Conservation (phyloP, 2,113 vertebrate genomes). For the Pantherophis guttatus region DNA sequence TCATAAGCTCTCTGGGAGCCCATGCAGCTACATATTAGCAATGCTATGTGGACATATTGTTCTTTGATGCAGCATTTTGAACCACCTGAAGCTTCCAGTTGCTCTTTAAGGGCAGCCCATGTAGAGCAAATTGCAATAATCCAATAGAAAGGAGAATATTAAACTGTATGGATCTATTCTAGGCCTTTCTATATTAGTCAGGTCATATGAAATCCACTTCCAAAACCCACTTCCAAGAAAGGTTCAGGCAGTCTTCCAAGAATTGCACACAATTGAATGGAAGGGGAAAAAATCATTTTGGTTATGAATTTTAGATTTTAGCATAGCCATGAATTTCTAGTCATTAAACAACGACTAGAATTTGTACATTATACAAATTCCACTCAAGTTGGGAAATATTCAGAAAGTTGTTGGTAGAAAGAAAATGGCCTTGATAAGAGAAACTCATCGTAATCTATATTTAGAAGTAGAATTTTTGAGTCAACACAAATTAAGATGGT, state of each 20-base stretch:
- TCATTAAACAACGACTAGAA: background rate
- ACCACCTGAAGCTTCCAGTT: background rate
- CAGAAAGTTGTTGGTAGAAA: constrained; percentile 4
- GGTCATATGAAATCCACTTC: background rate
- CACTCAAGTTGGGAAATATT: background rate
- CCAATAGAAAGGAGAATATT: background rate
- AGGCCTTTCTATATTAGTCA: too few relatives aligned
- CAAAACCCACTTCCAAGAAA: background rate
- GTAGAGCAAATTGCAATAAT: background rate
- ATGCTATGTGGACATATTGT: background rate
- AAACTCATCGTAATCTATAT: constrained; percentile 21
- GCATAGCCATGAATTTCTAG: background rate
- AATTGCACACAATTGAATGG: background rate
- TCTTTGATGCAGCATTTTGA: background rate
- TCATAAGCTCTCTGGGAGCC: background rate
- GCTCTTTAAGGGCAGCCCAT: background rate
- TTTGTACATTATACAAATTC: background rate
- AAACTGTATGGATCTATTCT: background rate
- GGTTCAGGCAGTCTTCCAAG: background rate
- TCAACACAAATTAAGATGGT: constrained; percentile 9
- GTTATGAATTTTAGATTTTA: background rate
- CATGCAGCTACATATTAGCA: background rate
- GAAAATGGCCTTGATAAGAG: constrained; percentile 8
- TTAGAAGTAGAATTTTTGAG: constrained; percentile 43
- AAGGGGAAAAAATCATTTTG: background rate